A percentile compares a stretch with the other conserved stretches of the same genome.
These are phyloP conservation scores for Salpingus planirostris DNA, from an alignment of 2,888 invertebrate species.

Conservation along the genomic window DNA sequence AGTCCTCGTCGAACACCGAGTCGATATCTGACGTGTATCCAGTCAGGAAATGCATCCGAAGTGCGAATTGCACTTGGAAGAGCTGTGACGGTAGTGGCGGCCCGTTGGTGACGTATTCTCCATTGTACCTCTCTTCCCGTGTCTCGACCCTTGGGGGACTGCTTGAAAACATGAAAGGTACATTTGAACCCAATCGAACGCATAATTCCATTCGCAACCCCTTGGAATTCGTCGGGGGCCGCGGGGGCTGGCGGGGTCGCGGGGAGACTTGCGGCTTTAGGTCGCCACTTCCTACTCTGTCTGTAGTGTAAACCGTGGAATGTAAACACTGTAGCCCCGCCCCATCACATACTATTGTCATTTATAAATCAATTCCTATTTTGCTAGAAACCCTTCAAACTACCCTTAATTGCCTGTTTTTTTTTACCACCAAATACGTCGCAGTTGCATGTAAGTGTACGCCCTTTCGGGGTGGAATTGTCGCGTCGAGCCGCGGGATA, in stretches of 20 bases:
- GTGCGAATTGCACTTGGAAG: slow-evolving; percentile 9
- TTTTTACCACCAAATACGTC: no score
- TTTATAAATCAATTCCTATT: slow-evolving; percentile 29
- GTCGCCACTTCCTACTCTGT: slow-evolving; percentile 13
- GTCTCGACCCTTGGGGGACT: slow-evolving; percentile 32
- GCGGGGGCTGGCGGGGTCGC: no score
- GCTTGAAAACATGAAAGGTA: slow-evolving; percentile 35
- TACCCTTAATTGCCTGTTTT: no score
- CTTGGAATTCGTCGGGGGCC: no score
- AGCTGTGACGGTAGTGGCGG: slow-evolving; percentile 28
- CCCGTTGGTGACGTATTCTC: slow-evolving; percentile 42
- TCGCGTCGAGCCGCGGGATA: no score
- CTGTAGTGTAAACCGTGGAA: slow-evolving; percentile 25
- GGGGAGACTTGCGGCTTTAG: slow-evolving; percentile 13
- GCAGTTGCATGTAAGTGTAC: no score
- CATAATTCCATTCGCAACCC: no score
- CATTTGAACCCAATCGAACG: slow-evolving; percentile 12
- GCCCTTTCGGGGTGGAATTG: no score
- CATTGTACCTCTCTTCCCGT: slow-evolving; percentile 39
- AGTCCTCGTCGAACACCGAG: no score
- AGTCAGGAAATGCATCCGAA: slow-evolving; percentile 28
- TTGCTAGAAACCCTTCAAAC: no score
- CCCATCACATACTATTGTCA: slow-evolving; percentile 34
- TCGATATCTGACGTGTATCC: no score
- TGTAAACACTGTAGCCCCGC: slow-evolving; percentile 44